Base-by-base conservation (phyloP, 2,888 invertebrate species). In the Eledona agricola region DNA sequence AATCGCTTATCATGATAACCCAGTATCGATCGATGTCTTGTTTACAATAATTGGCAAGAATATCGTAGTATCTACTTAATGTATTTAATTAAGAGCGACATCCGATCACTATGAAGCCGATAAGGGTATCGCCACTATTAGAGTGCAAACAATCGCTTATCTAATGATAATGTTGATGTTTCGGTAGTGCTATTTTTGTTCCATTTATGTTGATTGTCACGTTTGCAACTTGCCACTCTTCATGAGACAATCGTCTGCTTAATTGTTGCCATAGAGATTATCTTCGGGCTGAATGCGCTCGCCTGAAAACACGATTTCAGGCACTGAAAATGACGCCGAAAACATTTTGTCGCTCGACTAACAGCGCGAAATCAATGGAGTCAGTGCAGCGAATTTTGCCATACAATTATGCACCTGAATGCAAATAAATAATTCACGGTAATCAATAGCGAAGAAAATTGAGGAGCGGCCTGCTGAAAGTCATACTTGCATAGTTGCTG, bases 71-170 rank as follows among this genome's bases (percentile, higher is more conserved):
- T 26, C 37, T 19, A 47, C 37, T 35, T 47, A 47, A 45, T 37
- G 35, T 47, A 37, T 47, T 47, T 47, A 47, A 47, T 47, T 47
- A 47, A 28, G 23, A 47, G 20, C 28, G 37, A 45, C 45, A 45
- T 45, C 45, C 34, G 34, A 45, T 45, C 45, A 34, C 37, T 37
- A 13, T 10, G 28, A 32, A 19, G 29, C 7, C 28, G 47, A 47
- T 47, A 47, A 47, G 34, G 47, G 28, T 23, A 13, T 35, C 35
- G 4, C 45, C 32, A 25, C 34, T 46, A 46, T 46, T 46, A 26
- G 34, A 26, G 23, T 10, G 28, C 29, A 43, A 43, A 43, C 43
- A 43, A 43, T 12, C 5, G 13, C 17, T 43, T 43, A 43, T 43
- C 43, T 43, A 43, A 43, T 43, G 19, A 43, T 29, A 31, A 43